These are phyloP conservation scores for Apistogramma diplotaenia DNA, from an alignment of 2,113 vertebrate genomes.

Conservation along the genomic window DNA sequence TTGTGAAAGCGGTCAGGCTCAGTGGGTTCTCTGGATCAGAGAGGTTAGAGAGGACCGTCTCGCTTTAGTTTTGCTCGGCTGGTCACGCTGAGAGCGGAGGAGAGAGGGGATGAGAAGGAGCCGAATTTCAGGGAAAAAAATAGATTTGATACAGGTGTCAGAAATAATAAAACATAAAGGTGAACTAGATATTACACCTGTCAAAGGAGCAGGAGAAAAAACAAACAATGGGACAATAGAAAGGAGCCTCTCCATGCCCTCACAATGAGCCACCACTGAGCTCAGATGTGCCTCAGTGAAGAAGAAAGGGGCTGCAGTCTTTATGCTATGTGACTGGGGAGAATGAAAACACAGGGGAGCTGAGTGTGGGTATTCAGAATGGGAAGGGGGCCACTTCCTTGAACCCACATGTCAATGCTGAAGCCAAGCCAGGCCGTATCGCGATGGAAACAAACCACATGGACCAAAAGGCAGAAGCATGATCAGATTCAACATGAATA, in stretches of 20 bases:
- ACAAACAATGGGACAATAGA: constrained; percentile 8
- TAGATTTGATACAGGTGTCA: neutral
- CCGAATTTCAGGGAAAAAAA: neutral
- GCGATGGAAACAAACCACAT: constrained; percentile 15
- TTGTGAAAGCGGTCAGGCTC: constrained; percentile 47
- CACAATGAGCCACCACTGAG: constrained; percentile 40
- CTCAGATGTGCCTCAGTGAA: constrained; percentile 40
- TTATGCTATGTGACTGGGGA: constrained; percentile 60
- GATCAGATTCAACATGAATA: constrained; percentile 6
- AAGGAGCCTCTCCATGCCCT: constrained; percentile 6
- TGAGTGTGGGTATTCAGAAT: constrained; percentile 32
- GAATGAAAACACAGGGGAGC: constrained; percentile 61
- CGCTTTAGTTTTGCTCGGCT: constrained; percentile 47
- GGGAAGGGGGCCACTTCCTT: constrained; percentile 41
- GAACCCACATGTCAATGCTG: constrained; percentile 51
- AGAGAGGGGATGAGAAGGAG: neutral
- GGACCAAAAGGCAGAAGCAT: neutral
- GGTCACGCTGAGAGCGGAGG: constrained; percentile 23
- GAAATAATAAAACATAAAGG: neutral
- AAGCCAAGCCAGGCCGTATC: constrained; percentile 5
- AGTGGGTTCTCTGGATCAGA: constrained; percentile 27
- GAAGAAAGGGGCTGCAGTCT: constrained; percentile 34
- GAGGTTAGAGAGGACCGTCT: constrained; percentile 20
- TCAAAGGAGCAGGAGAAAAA: neutral
- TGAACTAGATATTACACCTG: neutral